Percentiles rank a stretch among this genome's conserved stretches.
These are phyloP conservation scores for Aulostomus chinensis DNA, from an alignment of 2,797 vertebrate genomes.

Conservation along the genomic window DNA sequence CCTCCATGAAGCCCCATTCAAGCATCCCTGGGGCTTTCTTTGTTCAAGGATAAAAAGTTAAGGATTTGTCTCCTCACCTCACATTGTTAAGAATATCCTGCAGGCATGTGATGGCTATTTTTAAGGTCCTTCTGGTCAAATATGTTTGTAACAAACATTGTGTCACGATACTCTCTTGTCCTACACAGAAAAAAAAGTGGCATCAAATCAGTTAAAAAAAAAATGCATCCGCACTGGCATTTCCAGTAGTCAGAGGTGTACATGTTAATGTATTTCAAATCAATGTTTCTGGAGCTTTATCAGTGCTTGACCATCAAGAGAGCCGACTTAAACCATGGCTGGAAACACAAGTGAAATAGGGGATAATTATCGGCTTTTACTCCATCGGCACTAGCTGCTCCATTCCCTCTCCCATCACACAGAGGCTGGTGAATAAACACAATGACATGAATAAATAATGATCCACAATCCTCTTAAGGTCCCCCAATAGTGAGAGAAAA, in stretches of 20 bases:
- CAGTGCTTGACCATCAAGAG: conserved; percentile 59
- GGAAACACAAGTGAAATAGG: conserved; percentile 75
- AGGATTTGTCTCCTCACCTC: conserved; percentile 66
- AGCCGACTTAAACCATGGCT: conserved; percentile 62
- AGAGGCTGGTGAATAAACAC: conserved; percentile 77
- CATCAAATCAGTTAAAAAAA: conserved; percentile 49
- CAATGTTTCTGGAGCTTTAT: conserved; percentile 63
- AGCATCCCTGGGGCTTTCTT: conserved; percentile 70
- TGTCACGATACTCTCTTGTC: conserved; percentile 41
- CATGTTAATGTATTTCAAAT: conserved; percentile 73
- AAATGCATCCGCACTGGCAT: conserved; percentile 52
- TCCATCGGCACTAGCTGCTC: conserved; percentile 51
- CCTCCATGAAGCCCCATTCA: conserved; percentile 53
- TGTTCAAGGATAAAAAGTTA: conserved; percentile 70
- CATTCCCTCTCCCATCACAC: conserved; percentile 60
- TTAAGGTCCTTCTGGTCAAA: conserved; percentile 38
- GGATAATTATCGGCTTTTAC: conserved; percentile 76
- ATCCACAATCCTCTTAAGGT: conserved; percentile 77
- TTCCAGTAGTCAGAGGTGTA: conserved; percentile 65
- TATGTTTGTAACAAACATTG: conserved; percentile 20
- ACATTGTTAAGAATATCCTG: conserved; percentile 63
- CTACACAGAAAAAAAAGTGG: conserved; percentile 26
- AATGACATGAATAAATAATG: conserved; percentile 81
- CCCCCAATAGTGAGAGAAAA: conserved; percentile 62
- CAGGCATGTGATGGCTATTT: conserved; percentile 40